Conservation (phyloP, 2,888 invertebrate genomes). For the Drosophila quinaria region DNA sequence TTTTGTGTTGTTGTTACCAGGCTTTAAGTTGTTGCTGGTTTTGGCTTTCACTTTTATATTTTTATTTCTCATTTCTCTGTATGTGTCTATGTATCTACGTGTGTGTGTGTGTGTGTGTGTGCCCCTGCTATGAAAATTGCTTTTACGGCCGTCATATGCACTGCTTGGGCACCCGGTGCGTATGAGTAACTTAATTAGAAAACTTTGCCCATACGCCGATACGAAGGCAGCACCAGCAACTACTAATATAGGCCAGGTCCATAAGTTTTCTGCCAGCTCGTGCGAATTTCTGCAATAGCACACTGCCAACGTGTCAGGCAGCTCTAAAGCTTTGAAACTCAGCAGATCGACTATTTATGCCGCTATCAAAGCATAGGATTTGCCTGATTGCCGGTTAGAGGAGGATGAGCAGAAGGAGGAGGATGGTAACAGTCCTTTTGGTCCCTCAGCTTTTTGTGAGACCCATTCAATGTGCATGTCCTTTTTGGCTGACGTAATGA, state of each 20-base stretch:
- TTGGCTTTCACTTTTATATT: constrained; percentile 59
- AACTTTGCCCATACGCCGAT: constrained; percentile 69
- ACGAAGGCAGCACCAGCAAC: constrained; percentile 18
- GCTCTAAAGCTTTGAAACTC: background rate
- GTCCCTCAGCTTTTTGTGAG: background rate
- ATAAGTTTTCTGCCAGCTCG: constrained; percentile 59
- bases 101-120: constrained; percentile 6
- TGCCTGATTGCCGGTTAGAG: constrained; percentile 32
- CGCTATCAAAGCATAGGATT: constrained; percentile 50
- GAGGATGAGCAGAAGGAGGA: no score
- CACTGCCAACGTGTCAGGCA: constrained; percentile 7
- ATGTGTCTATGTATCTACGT: background rate
- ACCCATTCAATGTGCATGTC: constrained; percentile 14
- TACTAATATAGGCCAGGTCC: constrained; percentile 14
- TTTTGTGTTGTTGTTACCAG: constrained; percentile 66
- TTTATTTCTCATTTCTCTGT: background rate
- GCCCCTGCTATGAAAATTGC: constrained; percentile 71
- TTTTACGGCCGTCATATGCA: constrained; percentile 79
- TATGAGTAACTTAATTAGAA: constrained; percentile 82
- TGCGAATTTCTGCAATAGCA: constrained; percentile 43
- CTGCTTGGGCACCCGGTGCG: constrained; percentile 67
- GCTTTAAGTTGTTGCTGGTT: constrained; percentile 61
- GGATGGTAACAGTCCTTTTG: background rate
- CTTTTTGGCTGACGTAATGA: constrained; percentile 39
- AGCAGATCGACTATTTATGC: constrained; percentile 41